Evolutionary conservation across 1,140 invertebrate species (phyloP).

Genomic region (Phymorhynchus buccinoides): DNA sequence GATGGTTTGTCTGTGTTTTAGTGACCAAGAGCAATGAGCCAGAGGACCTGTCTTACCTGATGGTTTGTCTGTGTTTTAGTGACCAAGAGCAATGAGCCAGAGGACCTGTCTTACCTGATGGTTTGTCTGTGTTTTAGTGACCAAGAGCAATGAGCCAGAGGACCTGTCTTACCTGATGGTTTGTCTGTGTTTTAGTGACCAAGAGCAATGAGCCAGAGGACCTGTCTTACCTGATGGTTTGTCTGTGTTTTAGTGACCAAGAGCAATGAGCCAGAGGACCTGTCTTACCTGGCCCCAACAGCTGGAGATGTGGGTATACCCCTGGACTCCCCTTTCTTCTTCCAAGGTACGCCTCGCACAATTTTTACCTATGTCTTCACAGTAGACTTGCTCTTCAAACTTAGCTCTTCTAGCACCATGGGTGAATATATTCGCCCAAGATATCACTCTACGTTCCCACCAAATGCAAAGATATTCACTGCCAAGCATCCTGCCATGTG

Average conservation of each 20-base stretch:
- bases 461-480: too few species aligned
- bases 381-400: too few species aligned
- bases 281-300: slow-evolving; percentile 91
- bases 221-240: slow-evolving; percentile 83
- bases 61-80: too few species aligned
- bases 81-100: slow-evolving; percentile 82
- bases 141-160: slow-evolving; percentile 82
- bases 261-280: slow-evolving; percentile 86
- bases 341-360: slow-evolving; percentile 39
- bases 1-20: slow-evolving; percentile 12
- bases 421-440: too few species aligned
- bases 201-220: slow-evolving; percentile 86
- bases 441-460: too few species aligned
- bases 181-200: too few species aligned
- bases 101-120: slow-evolving; percentile 87
- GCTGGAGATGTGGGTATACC: slow-evolving; percentile 90
- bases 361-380: too few species aligned
- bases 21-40: slow-evolving; percentile 79
- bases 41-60: too few species aligned
- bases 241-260: not conserved
- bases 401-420: too few species aligned
- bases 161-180: slow-evolving; percentile 86
- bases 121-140: too few species aligned
- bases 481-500: too few species aligned
- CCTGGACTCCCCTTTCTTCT: slow-evolving; percentile 56